Base-by-base conservation (phyloP, 2,797 vertebrate genomes). In the Enteromius anoplus region DNA sequence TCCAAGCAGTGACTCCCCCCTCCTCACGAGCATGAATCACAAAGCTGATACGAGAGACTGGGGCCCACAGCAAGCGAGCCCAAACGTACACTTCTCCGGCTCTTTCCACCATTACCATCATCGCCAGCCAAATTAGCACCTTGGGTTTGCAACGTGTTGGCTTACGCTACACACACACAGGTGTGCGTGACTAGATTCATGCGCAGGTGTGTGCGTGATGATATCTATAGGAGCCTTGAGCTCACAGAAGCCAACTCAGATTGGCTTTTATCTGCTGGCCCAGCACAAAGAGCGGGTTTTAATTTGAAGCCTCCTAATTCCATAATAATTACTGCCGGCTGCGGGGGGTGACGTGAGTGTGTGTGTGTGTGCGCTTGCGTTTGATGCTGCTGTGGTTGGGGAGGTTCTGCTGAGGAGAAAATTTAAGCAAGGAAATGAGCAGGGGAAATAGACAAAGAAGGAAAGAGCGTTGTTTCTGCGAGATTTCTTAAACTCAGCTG, bases 341-440 rank as follows among this genome's bases (percentile, higher is more conserved):
- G 86, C 92, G 86, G 86, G 93, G 94, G 92, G 94, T 90, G 71
- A 75, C 64, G 88, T 88, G 89, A 88, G 77, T 66, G 32, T 60
- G 45, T 15, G 37, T 40, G 42, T 2, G 3, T 0, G 75, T 29
- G 34, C 45, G 92, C 87, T 71, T 75, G 89, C 87, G 89, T 91
- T 90, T 92, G 91, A 93, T 91, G 89, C 83, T 42, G 62, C 68
- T 70, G 88, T 79, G 83, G 88, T 55, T 19, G 75, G 72, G 75
- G 86, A 68, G 66, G 53, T 47, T 66, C 51, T 21, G 14, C 47
- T 64, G 47, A 78, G 83, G 73, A 90, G 89, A 66, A 93, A 93
- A 94, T 92, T 93, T 93, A 92, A 91, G 88, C 75, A 84, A 93
- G 94, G 94, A 95, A 95, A 92, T 92, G 87, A 92, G 79, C 89